phyloP scores from a whole-genome alignment of 2,888 invertebrate genomes.

The Leucophora obtusa region DNA sequence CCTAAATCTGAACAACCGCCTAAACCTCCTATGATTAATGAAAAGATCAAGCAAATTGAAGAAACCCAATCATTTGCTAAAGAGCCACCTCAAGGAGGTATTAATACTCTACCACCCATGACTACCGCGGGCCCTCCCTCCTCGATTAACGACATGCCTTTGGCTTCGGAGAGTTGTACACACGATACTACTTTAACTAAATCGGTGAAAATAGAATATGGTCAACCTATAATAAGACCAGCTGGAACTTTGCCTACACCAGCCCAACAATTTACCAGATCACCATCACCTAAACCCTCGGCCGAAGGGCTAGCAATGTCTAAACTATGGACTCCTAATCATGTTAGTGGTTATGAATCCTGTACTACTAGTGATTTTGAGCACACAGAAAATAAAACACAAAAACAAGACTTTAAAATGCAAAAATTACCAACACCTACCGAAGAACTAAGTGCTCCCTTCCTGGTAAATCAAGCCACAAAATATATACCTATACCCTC shows the following conservation, averaged over 20 bases:
- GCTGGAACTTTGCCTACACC: slow-evolving; percentile 74
- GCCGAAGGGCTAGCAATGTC: slow-evolving; percentile 84
- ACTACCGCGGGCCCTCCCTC: slow-evolving; percentile 57
- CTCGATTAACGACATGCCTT: slow-evolving; percentile 10
- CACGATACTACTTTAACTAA: slow-evolving; percentile 72
- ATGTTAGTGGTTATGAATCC: slow-evolving; percentile 71
- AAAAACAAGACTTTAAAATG: slow-evolving; percentile 67
- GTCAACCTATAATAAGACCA: slow-evolving; percentile 77
- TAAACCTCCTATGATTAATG: slow-evolving; percentile 80
- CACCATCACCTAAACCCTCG: slow-evolving; percentile 81
- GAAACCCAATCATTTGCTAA: slow-evolving; percentile 80
- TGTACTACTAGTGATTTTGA: slow-evolving; percentile 70
- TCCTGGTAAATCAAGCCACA: slow-evolving; percentile 78
- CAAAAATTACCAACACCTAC: slow-evolving; percentile 69
- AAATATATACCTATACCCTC: slow-evolving; percentile 72
- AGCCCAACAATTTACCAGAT: slow-evolving; percentile 72
- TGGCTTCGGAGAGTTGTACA: slow-evolving; percentile 66
- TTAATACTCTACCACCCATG: slow-evolving; percentile 78
- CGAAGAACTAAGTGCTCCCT: slow-evolving; percentile 79
- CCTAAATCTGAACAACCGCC: slow-evolving; percentile 79
- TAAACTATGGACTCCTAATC: slow-evolving; percentile 81
- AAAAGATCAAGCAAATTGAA: slow-evolving; percentile 82
- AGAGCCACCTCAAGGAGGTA: slow-evolving; percentile 81
- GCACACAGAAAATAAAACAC: slow-evolving; percentile 70
- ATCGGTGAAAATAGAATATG: slow-evolving; percentile 74